phyloP scores from a whole-genome alignment of 2,888 invertebrate species.

The Scrobipalpa costella region DNA sequence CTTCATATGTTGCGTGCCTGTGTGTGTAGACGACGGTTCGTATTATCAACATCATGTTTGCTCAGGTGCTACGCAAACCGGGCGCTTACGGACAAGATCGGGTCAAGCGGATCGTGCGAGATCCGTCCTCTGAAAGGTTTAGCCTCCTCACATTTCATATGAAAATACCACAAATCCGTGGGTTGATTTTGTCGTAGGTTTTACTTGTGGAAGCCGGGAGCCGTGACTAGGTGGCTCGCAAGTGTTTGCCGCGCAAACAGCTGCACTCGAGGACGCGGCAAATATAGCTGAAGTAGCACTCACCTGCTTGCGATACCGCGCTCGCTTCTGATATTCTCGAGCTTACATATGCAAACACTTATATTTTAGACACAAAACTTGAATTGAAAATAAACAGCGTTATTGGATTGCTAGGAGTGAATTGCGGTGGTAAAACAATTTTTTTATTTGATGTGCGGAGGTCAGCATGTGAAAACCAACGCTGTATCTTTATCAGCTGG shows the following conservation, averaged over 20 bases:
- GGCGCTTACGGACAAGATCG: constrained; percentile 19
- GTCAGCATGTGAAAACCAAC: too few relatives aligned
- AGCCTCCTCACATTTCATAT: constrained; percentile 22
- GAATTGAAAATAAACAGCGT: neutral
- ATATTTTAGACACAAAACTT: neutral
- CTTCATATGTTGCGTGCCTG: neutral
- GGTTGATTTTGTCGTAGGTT: constrained; percentile 17
- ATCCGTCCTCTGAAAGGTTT: constrained; percentile 19
- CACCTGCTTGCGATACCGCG: constrained; percentile 50
- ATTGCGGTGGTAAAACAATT: neutral
- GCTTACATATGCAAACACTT: constrained; percentile 43
- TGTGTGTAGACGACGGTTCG: constrained; percentile 13
- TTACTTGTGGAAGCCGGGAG: neutral
- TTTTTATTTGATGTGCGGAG: too few relatives aligned
- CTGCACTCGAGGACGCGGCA: constrained; percentile 62
- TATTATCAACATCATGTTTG: constrained; percentile 21
- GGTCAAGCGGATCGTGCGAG: constrained; percentile 23
- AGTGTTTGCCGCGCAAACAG: constrained; percentile 69
- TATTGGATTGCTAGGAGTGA: neutral
- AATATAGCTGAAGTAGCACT: constrained; percentile 67
- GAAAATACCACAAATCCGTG: constrained; percentile 19
- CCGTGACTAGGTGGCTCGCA: constrained; percentile 23
- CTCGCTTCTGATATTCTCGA: neutral
- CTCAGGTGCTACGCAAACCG: constrained; percentile 20
- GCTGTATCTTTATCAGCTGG: too few relatives aligned